These are phyloP conservation scores for Polietes domitor DNA, from an alignment of 2,888 invertebrate species.

Conservation along the genomic window DNA sequence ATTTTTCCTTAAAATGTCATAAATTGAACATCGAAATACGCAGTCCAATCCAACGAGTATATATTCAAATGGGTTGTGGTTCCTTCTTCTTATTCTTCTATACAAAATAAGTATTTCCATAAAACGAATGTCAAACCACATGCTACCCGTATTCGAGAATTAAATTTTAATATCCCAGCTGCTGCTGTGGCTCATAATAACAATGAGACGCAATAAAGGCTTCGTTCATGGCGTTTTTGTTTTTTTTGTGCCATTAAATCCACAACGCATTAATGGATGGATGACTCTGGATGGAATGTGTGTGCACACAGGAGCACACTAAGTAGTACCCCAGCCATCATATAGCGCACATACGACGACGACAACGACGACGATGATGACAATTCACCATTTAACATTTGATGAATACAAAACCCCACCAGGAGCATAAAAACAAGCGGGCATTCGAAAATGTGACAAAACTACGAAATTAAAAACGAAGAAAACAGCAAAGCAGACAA, in stretches of 20 bases:
- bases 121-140: constrained; percentile 20
- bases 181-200: constrained; percentile 47
- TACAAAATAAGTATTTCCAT: background rate
- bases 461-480: constrained; percentile 34
- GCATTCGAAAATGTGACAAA: constrained; percentile 46
- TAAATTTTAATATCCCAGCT: constrained; percentile 59
- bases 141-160: constrained; percentile 51
- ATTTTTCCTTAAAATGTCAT: too few species aligned
- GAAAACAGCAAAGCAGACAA: constrained; percentile 19
- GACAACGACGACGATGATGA: background rate
- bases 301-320: background rate
- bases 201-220: constrained; percentile 56
- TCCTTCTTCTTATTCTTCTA: background rate
- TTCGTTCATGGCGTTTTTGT: background rate
- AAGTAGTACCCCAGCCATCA: background rate
- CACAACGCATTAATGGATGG: constrained; percentile 54
- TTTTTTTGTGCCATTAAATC: constrained; percentile 51
- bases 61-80: background rate
- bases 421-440: constrained; percentile 14
- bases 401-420: constrained; percentile 3
- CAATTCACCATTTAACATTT: too few species aligned
- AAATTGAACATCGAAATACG: background rate
- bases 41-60: too few species aligned
- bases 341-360: background rate
- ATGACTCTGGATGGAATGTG: constrained; percentile 18